Evolutionary conservation across 2,888 invertebrate species (phyloP), one percentile per base, ranked within the genome.

Genomic region (Isotomurus palustris): DNA sequence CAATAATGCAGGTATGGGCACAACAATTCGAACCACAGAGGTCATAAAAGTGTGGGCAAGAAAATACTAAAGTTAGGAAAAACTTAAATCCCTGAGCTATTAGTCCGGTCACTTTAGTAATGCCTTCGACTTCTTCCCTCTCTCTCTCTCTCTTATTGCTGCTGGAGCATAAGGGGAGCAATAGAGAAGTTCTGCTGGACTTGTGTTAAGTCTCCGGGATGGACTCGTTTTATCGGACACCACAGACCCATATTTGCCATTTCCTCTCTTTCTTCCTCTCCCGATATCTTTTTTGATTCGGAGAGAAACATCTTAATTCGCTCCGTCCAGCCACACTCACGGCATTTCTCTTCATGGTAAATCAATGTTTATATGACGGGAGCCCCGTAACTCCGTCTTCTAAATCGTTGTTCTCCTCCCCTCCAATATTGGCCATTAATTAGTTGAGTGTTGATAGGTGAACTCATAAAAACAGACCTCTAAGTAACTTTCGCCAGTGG

Each of bases 21-120:
- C 50, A 62, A 62, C 43, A 56, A 60, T 61, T 52, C 50, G 57
- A 61, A 60, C 63, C 64, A 58, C 60, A 47, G 17, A 53, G 63
- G 64, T 65, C 68, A 66, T 68, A 69, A 67, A 70, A 68, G 44
- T 48, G 52, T 50, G 36, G 52, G 14, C 48, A 47, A 44, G 56
- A 59, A 48, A 29, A 48, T 41, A 38, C 47, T 24, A 28, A 54
- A 60, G 55, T 50, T 40, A 55, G 47, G 53, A 59, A 62, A 54
- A 64, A 58, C 58, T 64, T 66, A 71, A 71, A 71, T 71, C 71
- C 71, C 71, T 64, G 56, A 62, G 67, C 70, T 69, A 70, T 70
- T 70, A 70, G 68, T 60, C 58, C 58, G 69, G 67, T 66, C 69
- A 69, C 68, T 70, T 66, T 68, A 63, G 67, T 69, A 69, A 69